Conservation (phyloP, 2,888 invertebrate species). For the Tholera decimalis region DNA sequence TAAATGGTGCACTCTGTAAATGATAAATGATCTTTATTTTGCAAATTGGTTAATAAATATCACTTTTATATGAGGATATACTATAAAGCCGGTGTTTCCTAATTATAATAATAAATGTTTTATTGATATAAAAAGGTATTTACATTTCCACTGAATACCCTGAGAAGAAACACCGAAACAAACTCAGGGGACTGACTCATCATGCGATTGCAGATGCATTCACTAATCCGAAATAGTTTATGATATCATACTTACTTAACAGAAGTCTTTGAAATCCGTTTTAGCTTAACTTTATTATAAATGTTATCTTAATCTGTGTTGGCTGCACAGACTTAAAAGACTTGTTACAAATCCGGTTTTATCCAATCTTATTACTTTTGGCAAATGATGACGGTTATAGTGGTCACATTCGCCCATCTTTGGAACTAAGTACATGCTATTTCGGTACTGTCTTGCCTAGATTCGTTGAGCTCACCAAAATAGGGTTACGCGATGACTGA, state of each 20-base stretch:
- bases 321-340: not conserved
- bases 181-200: no score
- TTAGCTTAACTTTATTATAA: not conserved
- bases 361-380: not conserved
- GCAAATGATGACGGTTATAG: not conserved
- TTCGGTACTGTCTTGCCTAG: not conserved
- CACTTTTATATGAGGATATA: no score
- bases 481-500: slow-evolving; percentile 17
- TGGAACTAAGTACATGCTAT: not conserved
- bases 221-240: not conserved
- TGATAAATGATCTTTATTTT: no score
- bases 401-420: not conserved
- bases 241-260: slow-evolving; percentile 18
- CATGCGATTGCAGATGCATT: not conserved
- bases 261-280: not conserved
- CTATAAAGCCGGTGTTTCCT: no score
- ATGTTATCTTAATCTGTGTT: not conserved
- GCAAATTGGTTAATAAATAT: no score
- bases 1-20: no score
- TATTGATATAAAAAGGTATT: no score
- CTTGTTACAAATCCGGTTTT: not conserved
- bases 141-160: no score
- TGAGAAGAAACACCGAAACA: no score
- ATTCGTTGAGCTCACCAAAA: slow-evolving; percentile 19
- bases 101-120: no score